These are phyloP conservation scores for Hedya salicella DNA, from an alignment of 2,888 invertebrate species.

Conservation along the genomic window DNA sequence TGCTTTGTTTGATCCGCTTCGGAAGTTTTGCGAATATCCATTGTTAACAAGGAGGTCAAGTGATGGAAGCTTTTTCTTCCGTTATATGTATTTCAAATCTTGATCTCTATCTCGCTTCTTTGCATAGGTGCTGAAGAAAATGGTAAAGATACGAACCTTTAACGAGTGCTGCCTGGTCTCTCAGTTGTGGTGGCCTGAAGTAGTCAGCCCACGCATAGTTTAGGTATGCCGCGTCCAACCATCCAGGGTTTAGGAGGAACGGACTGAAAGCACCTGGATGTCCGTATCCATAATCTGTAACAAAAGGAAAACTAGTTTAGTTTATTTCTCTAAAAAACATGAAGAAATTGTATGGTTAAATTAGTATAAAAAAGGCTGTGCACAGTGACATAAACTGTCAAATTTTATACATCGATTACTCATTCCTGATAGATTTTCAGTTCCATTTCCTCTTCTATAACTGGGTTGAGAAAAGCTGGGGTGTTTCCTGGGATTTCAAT, in stretches of 20 bases:
- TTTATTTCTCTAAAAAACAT: not conserved
- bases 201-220: constrained; percentile 91
- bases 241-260: constrained; percentile 92
- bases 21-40: constrained; percentile 22
- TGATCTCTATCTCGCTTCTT: no score
- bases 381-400: no score
- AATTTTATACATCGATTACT: not conserved
- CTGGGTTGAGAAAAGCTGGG: no score
- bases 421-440: not conserved
- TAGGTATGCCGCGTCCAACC: constrained; percentile 94
- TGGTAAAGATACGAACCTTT: constrained; percentile 79
- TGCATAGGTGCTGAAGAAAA: not conserved
- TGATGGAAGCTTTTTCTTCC: not conserved
- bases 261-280: constrained; percentile 91
- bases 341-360: not conserved
- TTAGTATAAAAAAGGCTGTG: not conserved
- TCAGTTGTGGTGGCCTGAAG: constrained; percentile 84
- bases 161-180: constrained; percentile 78
- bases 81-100: not conserved
- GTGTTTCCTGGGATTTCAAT: not conserved
- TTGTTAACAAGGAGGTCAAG: constrained; percentile 26
- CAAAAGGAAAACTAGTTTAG: constrained; percentile 55
- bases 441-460: not conserved
- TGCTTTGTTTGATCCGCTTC: constrained; percentile 31
- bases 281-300: constrained; percentile 91